Evolutionary conservation across 1,140 invertebrate genomes (phyloP).

Genomic region (Atopsyche davidsoni): DNA sequence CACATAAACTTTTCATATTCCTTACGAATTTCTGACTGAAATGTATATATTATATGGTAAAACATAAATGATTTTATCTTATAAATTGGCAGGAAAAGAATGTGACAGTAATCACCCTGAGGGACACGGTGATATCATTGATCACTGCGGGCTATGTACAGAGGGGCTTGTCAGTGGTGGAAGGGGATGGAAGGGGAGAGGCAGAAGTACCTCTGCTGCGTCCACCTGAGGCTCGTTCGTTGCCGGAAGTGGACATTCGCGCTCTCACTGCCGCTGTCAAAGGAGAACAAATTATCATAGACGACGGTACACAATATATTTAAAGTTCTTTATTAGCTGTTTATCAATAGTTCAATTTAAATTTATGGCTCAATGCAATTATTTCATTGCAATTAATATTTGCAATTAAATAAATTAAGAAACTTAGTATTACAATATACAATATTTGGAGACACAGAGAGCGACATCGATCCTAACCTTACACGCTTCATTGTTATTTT

Average conservation of each 20-base stretch:
- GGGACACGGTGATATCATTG: constrained; percentile 43
- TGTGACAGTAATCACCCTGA: constrained; percentile 37
- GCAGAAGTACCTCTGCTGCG: constrained; percentile 37
- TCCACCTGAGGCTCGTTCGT: constrained; percentile 30
- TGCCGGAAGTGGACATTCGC: constrained; percentile 47
- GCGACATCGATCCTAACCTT: too few relatives aligned
- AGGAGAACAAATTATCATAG: constrained; percentile 34
- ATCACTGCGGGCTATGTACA: constrained; percentile 44
- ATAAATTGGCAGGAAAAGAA: constrained; percentile 46
- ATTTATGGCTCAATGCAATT: too few relatives aligned
- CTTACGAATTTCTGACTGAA: too few relatives aligned
- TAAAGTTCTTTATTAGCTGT: too few relatives aligned
- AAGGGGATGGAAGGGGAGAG: constrained; percentile 36
- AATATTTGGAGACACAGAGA: too few relatives aligned
- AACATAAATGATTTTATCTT: too few relatives aligned
- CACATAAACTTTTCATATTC: too few relatives aligned
- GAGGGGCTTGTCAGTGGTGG: constrained; percentile 36
- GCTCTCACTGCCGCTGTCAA: constrained; percentile 33
- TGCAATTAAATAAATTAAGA: too few relatives aligned
- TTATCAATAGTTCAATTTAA: too few relatives aligned
- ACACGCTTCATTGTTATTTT: too few relatives aligned
- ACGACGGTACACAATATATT: constrained; percentile 30
- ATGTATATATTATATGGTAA: constrained; percentile 21
- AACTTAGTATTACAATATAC: too few relatives aligned
- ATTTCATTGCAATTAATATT: too few relatives aligned